Conservation (phyloP, 2,797 vertebrate species). For the Danio choprae region DNA sequence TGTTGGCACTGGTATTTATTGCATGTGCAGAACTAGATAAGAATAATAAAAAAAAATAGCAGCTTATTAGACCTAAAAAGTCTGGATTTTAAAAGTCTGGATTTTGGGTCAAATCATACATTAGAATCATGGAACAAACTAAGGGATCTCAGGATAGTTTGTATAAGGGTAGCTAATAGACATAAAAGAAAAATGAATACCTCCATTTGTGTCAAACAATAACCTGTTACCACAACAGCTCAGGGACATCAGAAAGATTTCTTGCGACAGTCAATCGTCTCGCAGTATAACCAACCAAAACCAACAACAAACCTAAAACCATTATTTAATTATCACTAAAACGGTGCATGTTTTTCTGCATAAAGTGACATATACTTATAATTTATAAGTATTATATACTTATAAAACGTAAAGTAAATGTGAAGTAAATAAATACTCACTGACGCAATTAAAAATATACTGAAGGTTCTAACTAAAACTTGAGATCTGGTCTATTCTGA, state of each 20-base stretch:
- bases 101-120: neutral
- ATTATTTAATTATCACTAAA: neutral
- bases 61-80: neutral
- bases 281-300: neutral
- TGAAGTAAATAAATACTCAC: constrained; percentile 8
- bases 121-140: neutral
- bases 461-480: neutral
- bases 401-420: neutral
- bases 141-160: neutral
- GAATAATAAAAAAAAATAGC: neutral
- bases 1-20: neutral
- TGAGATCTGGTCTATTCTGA: neutral
- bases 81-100: neutral
- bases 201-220: neutral
- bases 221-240: constrained; percentile 6
- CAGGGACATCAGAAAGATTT: neutral
- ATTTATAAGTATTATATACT: too few relatives aligned
- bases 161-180: neutral
- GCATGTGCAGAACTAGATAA: neutral
- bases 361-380: neutral
- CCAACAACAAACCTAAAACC: neutral
- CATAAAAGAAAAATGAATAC: neutral
- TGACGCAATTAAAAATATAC: neutral
- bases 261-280: too few relatives aligned
- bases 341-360: neutral